These are phyloP conservation scores for Atlantisia rogersi DNA, from an alignment of 2,113 vertebrate species.

Conservation along the genomic window DNA sequence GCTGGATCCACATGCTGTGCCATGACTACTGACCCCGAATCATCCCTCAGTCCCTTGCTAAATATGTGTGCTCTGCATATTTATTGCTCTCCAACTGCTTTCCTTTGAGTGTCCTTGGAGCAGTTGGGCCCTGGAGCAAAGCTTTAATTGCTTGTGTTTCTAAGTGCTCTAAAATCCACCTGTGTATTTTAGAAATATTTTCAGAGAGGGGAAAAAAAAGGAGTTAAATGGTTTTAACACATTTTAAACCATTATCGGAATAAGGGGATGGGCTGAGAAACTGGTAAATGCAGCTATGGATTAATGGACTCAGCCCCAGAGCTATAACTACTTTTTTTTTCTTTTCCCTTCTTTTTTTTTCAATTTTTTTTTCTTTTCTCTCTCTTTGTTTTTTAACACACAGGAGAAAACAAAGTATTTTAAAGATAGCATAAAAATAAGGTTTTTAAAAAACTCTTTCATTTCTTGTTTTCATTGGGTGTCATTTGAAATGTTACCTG, in stretches of 20 bases:
- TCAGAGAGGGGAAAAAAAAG: neutral
- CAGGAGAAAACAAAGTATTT: neutral
- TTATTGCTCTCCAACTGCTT: neutral
- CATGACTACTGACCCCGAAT: neutral
- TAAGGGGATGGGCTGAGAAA: neutral
- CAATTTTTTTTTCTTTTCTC: fast-evolving
- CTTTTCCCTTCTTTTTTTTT: no score
- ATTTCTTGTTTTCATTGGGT: neutral
- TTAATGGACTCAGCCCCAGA: neutral
- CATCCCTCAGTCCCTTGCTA: neutral
- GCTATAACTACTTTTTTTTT: neutral
- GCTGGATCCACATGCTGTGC: neutral
- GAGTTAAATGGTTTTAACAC: slow-evolving; percentile 9
- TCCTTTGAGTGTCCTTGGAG: neutral
- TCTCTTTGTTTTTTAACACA: neutral
- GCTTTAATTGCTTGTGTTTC: slow-evolving; percentile 28
- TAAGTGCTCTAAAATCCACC: slow-evolving; percentile 44
- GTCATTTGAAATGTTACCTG: neutral
- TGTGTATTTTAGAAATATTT: slow-evolving; percentile 1
- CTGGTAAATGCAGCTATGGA: neutral
- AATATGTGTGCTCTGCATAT: neutral
- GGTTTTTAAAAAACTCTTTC: neutral
- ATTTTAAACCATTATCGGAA: neutral
- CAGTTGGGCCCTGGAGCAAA: neutral
- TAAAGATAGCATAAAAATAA: neutral